Conservation (phyloP, 53 echinoderm and acorn worm species). For the Temnopleurus reevesii region DNA sequence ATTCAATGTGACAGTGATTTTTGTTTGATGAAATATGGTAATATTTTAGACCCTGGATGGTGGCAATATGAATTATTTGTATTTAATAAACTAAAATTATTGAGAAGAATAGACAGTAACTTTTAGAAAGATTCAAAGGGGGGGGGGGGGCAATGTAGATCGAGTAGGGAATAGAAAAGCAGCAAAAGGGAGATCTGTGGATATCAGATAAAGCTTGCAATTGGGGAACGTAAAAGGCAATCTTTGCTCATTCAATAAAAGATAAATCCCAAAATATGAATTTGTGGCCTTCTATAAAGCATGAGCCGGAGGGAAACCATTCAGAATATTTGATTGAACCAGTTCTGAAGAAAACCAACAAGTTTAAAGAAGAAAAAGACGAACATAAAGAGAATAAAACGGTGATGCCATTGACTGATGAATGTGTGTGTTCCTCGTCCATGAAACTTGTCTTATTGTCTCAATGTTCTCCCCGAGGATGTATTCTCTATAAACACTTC, state of each 20-base stretch:
- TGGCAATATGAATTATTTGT: background rate
- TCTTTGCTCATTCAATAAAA: too few species aligned
- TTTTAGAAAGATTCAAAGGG: background rate
- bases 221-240: background rate
- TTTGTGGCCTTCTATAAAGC: background rate
- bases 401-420: background rate
- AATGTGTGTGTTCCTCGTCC: constrained; percentile 6
- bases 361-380: background rate
- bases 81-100: background rate
- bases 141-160: background rate
- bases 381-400: background rate
- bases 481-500: constrained; percentile 37
- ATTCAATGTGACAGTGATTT: background rate
- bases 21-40: background rate
- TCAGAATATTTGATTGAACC: constrained; percentile 25
- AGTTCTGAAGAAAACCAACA: background rate
- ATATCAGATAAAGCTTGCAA: too few species aligned
- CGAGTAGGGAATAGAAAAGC: background rate
- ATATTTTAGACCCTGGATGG: background rate
- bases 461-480: constrained; percentile 36
- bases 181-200: background rate
- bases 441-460: constrained; percentile 28
- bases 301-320: too few species aligned
- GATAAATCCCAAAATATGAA: too few species aligned
- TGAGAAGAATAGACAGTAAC: background rate